Evolutionary conservation across 2,888 invertebrate genomes (phyloP).

Genomic region (Lasioglossum villosulum): DNA sequence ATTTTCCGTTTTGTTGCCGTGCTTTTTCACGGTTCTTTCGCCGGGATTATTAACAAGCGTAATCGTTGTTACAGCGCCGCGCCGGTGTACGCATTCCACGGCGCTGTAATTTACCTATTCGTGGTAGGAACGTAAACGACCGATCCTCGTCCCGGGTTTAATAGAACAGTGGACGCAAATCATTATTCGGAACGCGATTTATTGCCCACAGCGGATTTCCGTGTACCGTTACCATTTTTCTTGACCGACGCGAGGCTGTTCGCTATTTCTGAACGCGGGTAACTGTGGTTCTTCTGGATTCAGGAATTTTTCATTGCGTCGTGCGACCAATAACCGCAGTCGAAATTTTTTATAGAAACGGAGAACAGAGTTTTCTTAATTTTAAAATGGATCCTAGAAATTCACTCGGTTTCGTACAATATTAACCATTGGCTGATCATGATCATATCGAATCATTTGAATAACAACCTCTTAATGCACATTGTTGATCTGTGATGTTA

Average conservation of each 20-base stretch:
- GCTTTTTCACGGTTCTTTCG: conserved; percentile 7
- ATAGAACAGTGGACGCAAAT: conserved; percentile 27
- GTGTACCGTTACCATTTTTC: neutral
- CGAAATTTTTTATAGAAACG: neutral
- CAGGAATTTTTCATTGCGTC: neutral
- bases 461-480: too few species aligned
- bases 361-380: neutral
- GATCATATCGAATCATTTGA: too few species aligned
- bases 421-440: too few species aligned
- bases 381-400: neutral
- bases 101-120: conserved; percentile 16
- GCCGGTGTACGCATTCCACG: neutral
- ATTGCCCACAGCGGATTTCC: neutral
- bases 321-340: neutral
- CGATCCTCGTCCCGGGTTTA: conserved; percentile 22
- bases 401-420: neutral
- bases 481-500: too few species aligned
- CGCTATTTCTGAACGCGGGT: neutral
- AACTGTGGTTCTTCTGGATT: neutral
- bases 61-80: conserved; percentile 12
- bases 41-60: conserved; percentile 9
- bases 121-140: conserved; percentile 14
- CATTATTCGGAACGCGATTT: conserved; percentile 25
- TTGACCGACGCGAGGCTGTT: too few species aligned
- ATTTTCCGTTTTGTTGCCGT: conserved; percentile 39